Percentiles rank a stretch among this genome's conserved stretches.
Conservation (phyloP, 2,888 invertebrate genomes). For the Operophtera brumata region DNA sequence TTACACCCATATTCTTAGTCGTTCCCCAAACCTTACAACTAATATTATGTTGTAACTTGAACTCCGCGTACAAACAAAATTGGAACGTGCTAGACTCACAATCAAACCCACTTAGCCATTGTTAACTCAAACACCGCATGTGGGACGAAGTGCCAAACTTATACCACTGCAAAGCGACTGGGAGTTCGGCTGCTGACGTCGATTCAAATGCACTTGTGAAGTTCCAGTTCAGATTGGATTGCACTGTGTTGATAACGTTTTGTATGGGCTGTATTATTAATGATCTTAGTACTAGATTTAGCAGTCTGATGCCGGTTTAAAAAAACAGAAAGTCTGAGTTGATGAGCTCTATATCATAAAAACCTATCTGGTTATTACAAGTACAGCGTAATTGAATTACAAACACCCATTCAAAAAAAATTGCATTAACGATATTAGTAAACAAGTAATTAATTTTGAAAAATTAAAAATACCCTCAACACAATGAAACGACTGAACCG, state of each 20-base stretch:
- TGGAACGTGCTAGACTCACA: conserved; percentile 11
- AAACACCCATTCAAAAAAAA: conserved; percentile 10
- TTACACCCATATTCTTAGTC: too few relatives aligned
- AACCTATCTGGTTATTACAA: too few relatives aligned
- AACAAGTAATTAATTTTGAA: too few relatives aligned
- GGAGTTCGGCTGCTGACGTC: neutral
- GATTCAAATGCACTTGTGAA: neutral
- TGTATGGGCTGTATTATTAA: neutral
- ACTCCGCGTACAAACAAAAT: neutral
- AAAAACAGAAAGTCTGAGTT: neutral
- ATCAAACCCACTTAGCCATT: conserved; percentile 19
- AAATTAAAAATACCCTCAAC: too few relatives aligned
- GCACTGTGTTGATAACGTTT: neutral
- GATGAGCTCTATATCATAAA: neutral
- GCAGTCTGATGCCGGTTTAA: neutral
- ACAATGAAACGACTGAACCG: too few relatives aligned
- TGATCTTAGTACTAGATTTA: neutral
- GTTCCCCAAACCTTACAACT: too few relatives aligned
- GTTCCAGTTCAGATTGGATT: neutral
- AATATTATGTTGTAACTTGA: neutral
- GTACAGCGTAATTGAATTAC: conserved; percentile 1
- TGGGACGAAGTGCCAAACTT: conserved; percentile 15
- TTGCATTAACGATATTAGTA: too few relatives aligned
- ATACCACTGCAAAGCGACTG: conserved; percentile 1
- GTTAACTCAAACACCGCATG: conserved; percentile 17